Percentiles rank a stretch among this genome's conserved stretches.
phyloP scores from a whole-genome alignment of 2,113 vertebrate species.

The Gnathonemus longibarbis region DNA sequence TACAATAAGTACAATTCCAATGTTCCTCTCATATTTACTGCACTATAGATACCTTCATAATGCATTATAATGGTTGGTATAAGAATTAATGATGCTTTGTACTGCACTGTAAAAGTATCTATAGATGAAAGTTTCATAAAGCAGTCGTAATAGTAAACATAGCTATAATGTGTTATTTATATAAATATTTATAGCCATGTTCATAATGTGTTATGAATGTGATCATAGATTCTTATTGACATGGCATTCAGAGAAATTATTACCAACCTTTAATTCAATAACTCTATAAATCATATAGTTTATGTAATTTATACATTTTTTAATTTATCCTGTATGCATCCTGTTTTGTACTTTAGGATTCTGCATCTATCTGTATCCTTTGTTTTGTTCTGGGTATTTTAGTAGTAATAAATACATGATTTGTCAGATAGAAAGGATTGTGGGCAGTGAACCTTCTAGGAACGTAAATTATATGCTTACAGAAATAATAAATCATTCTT shows the following conservation, averaged over 20 bases:
- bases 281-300: background rate
- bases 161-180: background rate
- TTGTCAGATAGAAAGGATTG: background rate
- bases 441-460: background rate
- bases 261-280: background rate
- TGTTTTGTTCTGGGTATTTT: background rate
- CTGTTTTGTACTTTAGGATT: background rate
- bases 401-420: background rate
- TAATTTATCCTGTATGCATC: background rate
- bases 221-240: background rate
- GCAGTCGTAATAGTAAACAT: background rate
- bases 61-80: background rate
- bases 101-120: background rate
- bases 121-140: background rate
- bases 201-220: background rate
- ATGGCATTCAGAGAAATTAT: background rate
- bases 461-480: background rate
- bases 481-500: constrained; percentile 4
- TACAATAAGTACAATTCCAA: background rate
- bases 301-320: background rate
- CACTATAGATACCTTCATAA: background rate
- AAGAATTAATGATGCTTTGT: background rate
- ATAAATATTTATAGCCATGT: too few relatives aligned
- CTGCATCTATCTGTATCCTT: background rate
- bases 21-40: background rate